These are phyloP conservation scores for Lycocerus yunnanus DNA, from an alignment of 2,888 invertebrate species.

Conservation along the genomic window DNA sequence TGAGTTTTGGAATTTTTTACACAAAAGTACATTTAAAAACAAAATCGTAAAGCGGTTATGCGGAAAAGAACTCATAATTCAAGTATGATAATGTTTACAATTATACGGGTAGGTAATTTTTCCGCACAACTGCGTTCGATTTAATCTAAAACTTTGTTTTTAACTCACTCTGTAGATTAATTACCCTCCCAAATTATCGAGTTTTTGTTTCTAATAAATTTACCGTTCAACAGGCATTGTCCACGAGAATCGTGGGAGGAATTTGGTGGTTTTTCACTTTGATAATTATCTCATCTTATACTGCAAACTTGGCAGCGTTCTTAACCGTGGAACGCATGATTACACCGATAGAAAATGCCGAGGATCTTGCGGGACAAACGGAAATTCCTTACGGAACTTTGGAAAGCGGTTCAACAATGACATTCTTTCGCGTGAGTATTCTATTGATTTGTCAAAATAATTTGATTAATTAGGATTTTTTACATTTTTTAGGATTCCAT, in stretches of 20 bases:
- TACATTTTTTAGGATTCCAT: constrained; percentile 71
- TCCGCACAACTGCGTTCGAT: neutral
- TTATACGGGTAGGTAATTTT: neutral
- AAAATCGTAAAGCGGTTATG: neutral
- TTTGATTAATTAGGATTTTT: neutral
- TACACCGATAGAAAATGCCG: constrained; percentile 83
- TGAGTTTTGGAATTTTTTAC: constrained; percentile 11
- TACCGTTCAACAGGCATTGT: constrained; percentile 59
- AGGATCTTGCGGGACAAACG: constrained; percentile 80
- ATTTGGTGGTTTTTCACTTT: constrained; percentile 94
- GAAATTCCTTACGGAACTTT: constrained; percentile 85
- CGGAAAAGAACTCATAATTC: neutral
- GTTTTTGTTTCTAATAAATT: constrained; percentile 7
- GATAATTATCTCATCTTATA: constrained; percentile 89
- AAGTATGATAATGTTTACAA: neutral
- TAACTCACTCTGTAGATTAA: neutral
- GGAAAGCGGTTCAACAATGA: constrained; percentile 84
- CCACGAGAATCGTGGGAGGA: constrained; percentile 82
- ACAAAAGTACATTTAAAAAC: neutral
- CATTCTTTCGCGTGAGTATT: constrained; percentile 75
- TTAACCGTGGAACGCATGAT: constrained; percentile 88
- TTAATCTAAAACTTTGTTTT: neutral
- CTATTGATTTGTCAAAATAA: neutral
- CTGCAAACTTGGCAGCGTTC: constrained; percentile 90
- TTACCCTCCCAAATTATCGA: neutral